Percentiles rank a stretch among this genome's conserved stretches.
Conservation (phyloP, 2,797 vertebrate species). For the Vipera latastei region DNA sequence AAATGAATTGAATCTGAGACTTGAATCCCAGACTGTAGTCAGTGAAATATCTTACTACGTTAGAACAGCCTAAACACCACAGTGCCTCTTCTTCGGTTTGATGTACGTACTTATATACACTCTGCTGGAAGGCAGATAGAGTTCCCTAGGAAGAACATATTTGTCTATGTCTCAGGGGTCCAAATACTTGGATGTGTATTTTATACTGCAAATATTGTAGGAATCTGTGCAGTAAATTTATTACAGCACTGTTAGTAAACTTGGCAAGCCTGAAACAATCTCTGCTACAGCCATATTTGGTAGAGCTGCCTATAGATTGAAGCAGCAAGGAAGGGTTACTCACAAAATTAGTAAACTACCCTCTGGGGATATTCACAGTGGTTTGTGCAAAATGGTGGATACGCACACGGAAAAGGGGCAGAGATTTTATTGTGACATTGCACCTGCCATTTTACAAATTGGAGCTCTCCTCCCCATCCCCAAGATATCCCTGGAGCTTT, state of each 20-base stretch:
- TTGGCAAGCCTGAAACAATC: not conserved
- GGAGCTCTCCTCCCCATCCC: not conserved
- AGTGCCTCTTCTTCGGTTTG: not conserved
- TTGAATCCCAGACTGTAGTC: not conserved
- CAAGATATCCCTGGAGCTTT: not conserved
- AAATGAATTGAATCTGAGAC: not conserved
- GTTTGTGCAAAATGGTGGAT: not conserved
- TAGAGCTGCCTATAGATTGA: not conserved
- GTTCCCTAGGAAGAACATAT: not conserved
- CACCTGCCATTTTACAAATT: not conserved
- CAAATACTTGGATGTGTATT: not conserved
- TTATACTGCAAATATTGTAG: not conserved
- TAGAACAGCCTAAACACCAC: not conserved
- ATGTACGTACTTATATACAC: not conserved
- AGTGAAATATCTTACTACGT: not conserved
- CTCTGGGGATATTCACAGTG: not conserved
- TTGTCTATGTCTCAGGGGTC: not conserved
- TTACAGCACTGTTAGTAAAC: not conserved
- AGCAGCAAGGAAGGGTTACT: not conserved
- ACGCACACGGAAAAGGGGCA: not conserved
- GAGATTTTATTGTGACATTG: not conserved
- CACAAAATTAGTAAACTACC: not conserved
- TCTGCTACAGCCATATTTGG: not conserved
- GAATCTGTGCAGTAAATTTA: not conserved
- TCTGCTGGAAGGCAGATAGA: not conserved